Percentiles rank a stretch among this genome's conserved stretches.
Evolutionary conservation across 2,113 vertebrate genomes (phyloP).

Genomic region (Mus musculus): DNA sequence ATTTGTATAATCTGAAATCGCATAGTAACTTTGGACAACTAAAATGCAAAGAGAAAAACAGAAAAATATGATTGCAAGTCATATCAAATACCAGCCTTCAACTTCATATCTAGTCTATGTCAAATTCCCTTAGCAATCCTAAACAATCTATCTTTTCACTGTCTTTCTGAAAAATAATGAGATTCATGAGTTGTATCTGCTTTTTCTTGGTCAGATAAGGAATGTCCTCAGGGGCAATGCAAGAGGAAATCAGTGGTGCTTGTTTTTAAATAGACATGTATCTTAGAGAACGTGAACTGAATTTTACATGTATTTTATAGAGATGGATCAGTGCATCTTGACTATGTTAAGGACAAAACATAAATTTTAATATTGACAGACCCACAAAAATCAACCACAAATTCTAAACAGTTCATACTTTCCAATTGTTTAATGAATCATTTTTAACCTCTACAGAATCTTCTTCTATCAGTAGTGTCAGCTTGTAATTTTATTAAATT

Average conservation of each 20-base stretch:
- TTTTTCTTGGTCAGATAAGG: conserved; percentile 38
- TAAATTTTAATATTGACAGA: not conserved
- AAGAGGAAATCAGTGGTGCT: not conserved
- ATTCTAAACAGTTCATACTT: not conserved
- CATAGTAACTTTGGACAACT: not conserved
- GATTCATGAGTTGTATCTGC: not conserved
- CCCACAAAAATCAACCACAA: not conserved
- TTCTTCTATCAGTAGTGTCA: not conserved
- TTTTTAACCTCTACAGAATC: not conserved
- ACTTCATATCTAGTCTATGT: conserved; percentile 38
- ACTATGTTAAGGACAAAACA: conserved; percentile 5
- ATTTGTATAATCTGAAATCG: not conserved
- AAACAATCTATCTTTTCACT: not conserved
- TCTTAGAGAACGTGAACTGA: not conserved
- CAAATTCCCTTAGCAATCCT: conserved; percentile 29
- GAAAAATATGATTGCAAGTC: conserved; percentile 46
- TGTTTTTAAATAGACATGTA: not conserved
- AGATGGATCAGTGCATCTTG: not conserved
- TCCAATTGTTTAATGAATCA: not conserved
- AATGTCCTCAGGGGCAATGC: not conserved
- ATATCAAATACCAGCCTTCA: not conserved
- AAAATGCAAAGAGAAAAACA: not conserved
- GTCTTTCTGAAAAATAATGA: conserved; percentile 48
- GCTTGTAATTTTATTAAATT: not conserved
- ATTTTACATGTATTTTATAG: conserved; percentile 34